These are phyloP conservation scores for Passerculus sandwichensis DNA, from an alignment of 2,797 vertebrate genomes.

Conservation along the genomic window DNA sequence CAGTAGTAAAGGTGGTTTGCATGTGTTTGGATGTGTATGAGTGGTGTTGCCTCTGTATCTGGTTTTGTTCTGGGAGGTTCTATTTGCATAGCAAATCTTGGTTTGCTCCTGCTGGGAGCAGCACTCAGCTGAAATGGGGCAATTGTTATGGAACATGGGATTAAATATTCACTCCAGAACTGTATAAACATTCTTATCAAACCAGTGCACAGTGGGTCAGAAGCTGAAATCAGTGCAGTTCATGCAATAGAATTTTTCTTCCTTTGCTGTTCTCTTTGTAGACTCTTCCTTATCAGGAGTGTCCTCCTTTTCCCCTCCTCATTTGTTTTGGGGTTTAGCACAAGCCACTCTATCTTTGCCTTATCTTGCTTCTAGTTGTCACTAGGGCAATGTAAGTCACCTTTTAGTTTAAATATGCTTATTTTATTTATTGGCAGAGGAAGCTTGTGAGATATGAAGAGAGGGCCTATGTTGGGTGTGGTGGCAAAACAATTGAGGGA, in stretches of 20 bases:
- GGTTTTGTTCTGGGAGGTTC: not conserved
- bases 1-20: not conserved
- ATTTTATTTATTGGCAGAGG: constrained; percentile 20
- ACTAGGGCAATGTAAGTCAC: not conserved
- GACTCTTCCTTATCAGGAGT: constrained; percentile 9
- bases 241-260: not conserved
- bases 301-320: not conserved
- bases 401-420: not conserved
- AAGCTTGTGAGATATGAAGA: constrained; percentile 2
- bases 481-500: constrained; percentile 11
- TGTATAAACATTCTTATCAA: constrained; percentile 42
- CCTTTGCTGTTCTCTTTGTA: not conserved
- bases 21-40: not conserved
- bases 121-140: not conserved
- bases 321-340: not conserved
- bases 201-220: not conserved
- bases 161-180: constrained; percentile 19
- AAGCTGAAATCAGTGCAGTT: not conserved
- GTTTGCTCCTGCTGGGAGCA: not conserved
- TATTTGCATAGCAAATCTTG: not conserved
- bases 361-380: not conserved
- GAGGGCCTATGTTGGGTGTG: not conserved
- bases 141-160: not conserved
- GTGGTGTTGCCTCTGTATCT: not conserved
- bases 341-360: not conserved